Percentiles rank a stretch among this genome's conserved stretches.
These are phyloP conservation scores for Escarpia spicata DNA, from an alignment of 2,888 invertebrate species.

Conservation along the genomic window DNA sequence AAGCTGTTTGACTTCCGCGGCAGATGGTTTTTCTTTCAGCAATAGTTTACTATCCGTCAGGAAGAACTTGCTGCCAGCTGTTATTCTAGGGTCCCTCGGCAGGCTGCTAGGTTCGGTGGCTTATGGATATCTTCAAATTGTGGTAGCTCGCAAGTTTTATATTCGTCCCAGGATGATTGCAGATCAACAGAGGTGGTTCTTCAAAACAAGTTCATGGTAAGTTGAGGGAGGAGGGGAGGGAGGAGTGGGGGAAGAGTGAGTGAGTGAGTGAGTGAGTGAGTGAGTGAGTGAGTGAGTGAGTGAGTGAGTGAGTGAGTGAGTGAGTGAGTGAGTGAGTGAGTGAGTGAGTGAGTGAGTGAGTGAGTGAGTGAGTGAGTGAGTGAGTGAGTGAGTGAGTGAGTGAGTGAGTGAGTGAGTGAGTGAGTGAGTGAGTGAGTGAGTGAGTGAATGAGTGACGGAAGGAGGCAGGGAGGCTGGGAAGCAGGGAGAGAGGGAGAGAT, in stretches of 20 bases:
- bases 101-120: background rate
- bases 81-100: background rate
- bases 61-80: background rate
- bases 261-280: background rate
- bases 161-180: background rate
- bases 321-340: background rate
- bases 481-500: background rate
- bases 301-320: background rate
- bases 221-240: background rate
- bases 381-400: background rate
- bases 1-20: background rate
- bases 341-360: background rate
- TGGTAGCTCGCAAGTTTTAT: background rate
- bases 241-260: background rate
- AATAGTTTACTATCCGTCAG: background rate
- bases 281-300: background rate
- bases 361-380: background rate
- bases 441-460: background rate
- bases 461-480: background rate
- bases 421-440: background rate
- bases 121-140: background rate
- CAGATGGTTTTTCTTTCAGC: slow-evolving; percentile 16
- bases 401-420: background rate
- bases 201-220: background rate
- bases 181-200: background rate